phyloP scores from a whole-genome alignment of 2,797 vertebrate species.

The Discoglossus pictus region DNA sequence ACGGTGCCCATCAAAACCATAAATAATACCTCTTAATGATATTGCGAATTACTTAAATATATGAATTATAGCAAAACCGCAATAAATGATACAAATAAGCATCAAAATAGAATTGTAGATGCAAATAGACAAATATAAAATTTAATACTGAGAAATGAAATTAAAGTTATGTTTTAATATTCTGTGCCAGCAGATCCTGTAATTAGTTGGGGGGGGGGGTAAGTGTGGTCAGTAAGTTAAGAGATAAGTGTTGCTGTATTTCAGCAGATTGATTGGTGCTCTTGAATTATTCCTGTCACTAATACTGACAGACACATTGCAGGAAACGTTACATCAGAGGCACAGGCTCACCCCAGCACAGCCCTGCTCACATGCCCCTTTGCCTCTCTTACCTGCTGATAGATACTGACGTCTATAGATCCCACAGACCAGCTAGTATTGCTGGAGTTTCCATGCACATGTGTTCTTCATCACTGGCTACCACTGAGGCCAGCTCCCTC shows the following conservation, averaged over 20 bases:
- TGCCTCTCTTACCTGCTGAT: constrained; percentile 63
- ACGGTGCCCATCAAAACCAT: too few species aligned
- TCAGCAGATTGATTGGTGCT: constrained; percentile 26
- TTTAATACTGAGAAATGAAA: too few species aligned
- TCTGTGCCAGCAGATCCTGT: too few species aligned
- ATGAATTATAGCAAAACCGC: too few species aligned
- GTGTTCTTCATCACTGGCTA: constrained; percentile 68
- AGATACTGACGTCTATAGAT: constrained; percentile 67
- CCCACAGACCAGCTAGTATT: constrained; percentile 66
- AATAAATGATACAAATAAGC: too few species aligned
- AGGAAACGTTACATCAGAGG: constrained; percentile 40
- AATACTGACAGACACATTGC: constrained; percentile 42
- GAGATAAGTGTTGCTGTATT: not conserved
- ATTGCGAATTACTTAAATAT: too few species aligned
- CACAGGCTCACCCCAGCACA: constrained; percentile 13
- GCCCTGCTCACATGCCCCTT: constrained; percentile 50
- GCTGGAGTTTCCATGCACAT: constrained; percentile 68
- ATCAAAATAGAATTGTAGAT: too few species aligned
- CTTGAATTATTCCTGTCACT: constrained; percentile 33
- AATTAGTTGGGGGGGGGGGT: too few species aligned
- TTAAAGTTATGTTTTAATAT: too few species aligned
- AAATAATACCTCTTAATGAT: too few species aligned
- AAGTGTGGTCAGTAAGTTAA: too few species aligned
- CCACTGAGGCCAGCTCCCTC: constrained; percentile 64
- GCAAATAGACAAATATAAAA: too few species aligned